phyloP scores from a whole-genome alignment of 2,888 invertebrate species.

The Hyposoter dolosus region DNA sequence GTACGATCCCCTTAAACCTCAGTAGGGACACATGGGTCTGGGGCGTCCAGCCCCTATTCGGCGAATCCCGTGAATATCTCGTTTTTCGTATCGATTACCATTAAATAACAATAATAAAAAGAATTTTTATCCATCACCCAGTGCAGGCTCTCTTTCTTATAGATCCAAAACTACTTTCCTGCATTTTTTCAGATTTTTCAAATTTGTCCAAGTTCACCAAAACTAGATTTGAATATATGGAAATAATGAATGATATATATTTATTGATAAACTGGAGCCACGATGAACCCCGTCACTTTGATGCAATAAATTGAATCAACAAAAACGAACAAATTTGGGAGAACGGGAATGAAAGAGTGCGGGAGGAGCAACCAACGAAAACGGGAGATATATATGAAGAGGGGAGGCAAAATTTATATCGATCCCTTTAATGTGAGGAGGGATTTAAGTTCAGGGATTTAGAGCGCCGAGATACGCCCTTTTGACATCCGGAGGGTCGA shows the following conservation, averaged over 20 bases:
- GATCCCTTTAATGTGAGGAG: background rate
- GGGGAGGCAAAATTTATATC: constrained; percentile 59
- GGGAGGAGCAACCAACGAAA: constrained; percentile 32
- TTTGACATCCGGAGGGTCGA: constrained; percentile 9
- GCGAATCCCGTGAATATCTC: too few relatives aligned
- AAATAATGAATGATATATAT: background rate
- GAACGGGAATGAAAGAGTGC: constrained; percentile 38
- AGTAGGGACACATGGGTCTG: too few relatives aligned
- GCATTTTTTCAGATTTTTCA: too few relatives aligned
- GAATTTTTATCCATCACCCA: too few relatives aligned
- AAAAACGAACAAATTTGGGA: constrained; percentile 47
- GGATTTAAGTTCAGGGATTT: background rate
- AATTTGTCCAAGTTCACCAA: background rate
- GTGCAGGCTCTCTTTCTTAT: too few relatives aligned
- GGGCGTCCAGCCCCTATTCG: too few relatives aligned
- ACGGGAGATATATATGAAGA: constrained; percentile 39
- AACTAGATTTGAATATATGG: background rate
- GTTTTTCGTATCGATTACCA: too few relatives aligned
- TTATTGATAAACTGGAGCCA: constrained; percentile 4
- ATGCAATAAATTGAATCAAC: constrained; percentile 64
- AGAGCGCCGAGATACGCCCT: constrained; percentile 10
- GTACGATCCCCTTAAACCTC: too few relatives aligned
- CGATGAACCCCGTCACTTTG: constrained; percentile 54
- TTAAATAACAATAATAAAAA: too few relatives aligned
- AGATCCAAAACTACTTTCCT: too few relatives aligned